These are phyloP conservation scores for Nebria brevicollis DNA, from an alignment of 2,888 invertebrate genomes.

Conservation along the genomic window DNA sequence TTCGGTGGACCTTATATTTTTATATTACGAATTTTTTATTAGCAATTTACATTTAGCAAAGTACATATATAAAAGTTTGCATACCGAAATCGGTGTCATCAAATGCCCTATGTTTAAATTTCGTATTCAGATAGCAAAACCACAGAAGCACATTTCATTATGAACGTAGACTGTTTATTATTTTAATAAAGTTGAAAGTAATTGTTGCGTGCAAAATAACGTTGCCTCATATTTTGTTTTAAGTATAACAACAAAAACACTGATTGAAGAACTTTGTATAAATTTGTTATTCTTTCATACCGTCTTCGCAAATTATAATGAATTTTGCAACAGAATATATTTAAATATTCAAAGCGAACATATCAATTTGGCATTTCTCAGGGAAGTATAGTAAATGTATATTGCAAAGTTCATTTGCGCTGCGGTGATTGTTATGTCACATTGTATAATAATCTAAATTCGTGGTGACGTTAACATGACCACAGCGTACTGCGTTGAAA, in stretches of 20 bases:
- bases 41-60: not conserved
- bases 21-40: not conserved
- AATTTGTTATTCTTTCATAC: constrained; percentile 31
- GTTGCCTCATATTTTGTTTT: not conserved
- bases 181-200: constrained; percentile 26
- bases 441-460: too few species aligned
- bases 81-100: not conserved
- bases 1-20: too few species aligned
- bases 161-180: constrained; percentile 33
- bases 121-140: constrained; percentile 21
- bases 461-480: too few species aligned
- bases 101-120: not conserved
- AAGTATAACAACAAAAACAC: constrained; percentile 34
- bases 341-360: not conserved
- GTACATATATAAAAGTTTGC: not conserved
- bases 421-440: too few species aligned
- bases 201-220: not conserved
- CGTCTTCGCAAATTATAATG: not conserved
- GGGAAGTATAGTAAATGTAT: not conserved
- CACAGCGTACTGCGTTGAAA: too few species aligned
- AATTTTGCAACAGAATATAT: not conserved
- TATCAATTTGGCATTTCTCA: not conserved
- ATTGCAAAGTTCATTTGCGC: not conserved
- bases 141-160: constrained; percentile 31
- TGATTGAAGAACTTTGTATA: constrained; percentile 39